Conservation (phyloP, 2,797 vertebrate species). For the Phoebastria nigripes region DNA sequence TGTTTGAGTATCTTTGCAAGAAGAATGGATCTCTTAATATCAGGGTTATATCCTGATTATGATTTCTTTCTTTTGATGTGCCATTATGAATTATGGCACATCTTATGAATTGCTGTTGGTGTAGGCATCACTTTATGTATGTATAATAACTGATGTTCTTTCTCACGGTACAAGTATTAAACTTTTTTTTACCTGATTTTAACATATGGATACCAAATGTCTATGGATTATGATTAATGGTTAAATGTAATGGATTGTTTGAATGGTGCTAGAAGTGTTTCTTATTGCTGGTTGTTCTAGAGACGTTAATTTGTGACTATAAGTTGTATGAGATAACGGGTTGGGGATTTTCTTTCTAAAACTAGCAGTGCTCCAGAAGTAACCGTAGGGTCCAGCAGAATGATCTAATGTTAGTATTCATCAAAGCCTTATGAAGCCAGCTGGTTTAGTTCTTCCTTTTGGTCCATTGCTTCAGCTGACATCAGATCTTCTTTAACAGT, state of each 20-base stretch:
- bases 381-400: fast-evolving
- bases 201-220: neutral
- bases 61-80: neutral
- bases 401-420: neutral
- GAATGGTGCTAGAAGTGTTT: neutral
- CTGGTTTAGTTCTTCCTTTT: neutral
- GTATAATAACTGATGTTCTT: fast-evolving
- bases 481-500: neutral
- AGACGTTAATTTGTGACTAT: neutral
- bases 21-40: neutral
- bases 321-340: neutral
- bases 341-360: neutral
- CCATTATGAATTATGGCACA: neutral
- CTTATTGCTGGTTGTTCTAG: neutral
- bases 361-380: neutral
- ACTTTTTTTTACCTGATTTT: neutral
- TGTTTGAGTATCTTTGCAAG: neutral
- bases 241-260: neutral
- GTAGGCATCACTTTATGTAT: neutral
- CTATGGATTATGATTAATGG: neutral
- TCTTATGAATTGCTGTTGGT: fast-evolving
- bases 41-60: neutral
- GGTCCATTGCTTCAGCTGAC: neutral
- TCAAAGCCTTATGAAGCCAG: neutral
- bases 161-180: neutral